These are phyloP conservation scores for Epizoanthus fatuus DNA, from an alignment of 92 coral and sea anemone genomes.

Conservation along the genomic window DNA sequence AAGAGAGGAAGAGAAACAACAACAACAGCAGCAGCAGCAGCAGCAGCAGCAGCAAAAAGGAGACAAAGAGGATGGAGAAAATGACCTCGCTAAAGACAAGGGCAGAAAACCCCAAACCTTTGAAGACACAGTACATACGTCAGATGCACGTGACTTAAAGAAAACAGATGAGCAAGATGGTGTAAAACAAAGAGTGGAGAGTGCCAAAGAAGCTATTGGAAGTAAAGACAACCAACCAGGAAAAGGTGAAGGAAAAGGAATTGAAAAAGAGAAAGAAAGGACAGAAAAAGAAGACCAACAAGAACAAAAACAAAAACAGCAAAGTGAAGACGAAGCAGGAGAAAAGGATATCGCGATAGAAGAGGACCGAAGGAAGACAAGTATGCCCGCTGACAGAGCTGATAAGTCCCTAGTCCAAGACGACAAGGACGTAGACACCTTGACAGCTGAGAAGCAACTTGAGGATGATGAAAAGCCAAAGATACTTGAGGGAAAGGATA, in stretches of 20 bases:
- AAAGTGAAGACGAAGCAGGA: too few species aligned
- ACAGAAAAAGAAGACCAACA: background rate
- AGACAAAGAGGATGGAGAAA: background rate
- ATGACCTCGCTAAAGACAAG: background rate
- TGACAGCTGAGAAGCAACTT: too few species aligned
- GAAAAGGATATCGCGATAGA: too few species aligned
- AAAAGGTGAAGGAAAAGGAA: background rate
- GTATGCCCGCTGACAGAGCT: too few species aligned
- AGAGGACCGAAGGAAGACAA: too few species aligned
- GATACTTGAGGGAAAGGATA: too few species aligned
- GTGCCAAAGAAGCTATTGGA: background rate
- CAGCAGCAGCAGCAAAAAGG: background rate
- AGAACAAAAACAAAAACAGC: too few species aligned
- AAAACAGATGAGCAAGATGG: too few species aligned
- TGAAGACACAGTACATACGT: background rate
- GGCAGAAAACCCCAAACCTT: background rate
- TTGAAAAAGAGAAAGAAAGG: background rate
- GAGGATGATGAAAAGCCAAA: too few species aligned
- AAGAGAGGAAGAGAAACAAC: background rate
- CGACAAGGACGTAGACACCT: too few species aligned
- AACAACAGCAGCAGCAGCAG: background rate
- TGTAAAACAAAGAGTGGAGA: background rate
- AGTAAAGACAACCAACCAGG: background rate
- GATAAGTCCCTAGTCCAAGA: too few species aligned
- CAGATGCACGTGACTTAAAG: too few species aligned